Conservation (phyloP, 2,888 invertebrate genomes). For the Pomacea canaliculata region DNA sequence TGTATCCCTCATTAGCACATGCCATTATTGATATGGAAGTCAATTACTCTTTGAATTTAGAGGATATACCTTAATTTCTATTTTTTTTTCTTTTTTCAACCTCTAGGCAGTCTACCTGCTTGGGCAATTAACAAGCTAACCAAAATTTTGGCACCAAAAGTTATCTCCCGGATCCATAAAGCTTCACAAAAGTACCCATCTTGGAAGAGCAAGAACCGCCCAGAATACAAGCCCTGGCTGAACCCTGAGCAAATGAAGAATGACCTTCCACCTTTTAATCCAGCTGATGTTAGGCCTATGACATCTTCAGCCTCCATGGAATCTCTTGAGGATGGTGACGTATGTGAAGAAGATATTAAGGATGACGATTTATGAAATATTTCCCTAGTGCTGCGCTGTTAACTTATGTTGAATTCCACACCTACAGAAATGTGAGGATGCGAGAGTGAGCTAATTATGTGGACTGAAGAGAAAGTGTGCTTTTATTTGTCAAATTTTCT, state of each 20-base stretch:
- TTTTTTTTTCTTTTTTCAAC: no score
- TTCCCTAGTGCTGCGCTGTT: no score
- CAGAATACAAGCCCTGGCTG: constrained; percentile 87
- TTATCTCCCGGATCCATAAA: constrained; percentile 84
- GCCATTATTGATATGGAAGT: no score
- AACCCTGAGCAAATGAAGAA: constrained; percentile 83
- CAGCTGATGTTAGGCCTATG: constrained; percentile 73
- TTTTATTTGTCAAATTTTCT: no score
- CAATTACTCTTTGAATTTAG: no score
- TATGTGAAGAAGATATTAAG: constrained; percentile 45
- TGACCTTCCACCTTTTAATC: constrained; percentile 78
- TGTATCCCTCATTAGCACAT: no score
- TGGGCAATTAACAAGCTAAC: constrained; percentile 92
- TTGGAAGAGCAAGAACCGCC: constrained; percentile 86
- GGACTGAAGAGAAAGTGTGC: no score
- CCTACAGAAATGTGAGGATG: no score
- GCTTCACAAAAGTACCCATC: constrained; percentile 84
- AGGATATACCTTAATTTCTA: no score
- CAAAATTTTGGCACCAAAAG: constrained; percentile 86
- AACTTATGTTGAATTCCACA: no score
- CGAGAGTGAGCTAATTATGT: no score
- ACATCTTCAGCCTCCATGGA: constrained; percentile 47
- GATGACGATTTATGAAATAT: constrained; percentile 33
- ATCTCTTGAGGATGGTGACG: constrained; percentile 55
- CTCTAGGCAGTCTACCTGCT: constrained; percentile 77